These are phyloP conservation scores for Heteromurus nitidus DNA, from an alignment of 2,888 invertebrate genomes.

Conservation along the genomic window DNA sequence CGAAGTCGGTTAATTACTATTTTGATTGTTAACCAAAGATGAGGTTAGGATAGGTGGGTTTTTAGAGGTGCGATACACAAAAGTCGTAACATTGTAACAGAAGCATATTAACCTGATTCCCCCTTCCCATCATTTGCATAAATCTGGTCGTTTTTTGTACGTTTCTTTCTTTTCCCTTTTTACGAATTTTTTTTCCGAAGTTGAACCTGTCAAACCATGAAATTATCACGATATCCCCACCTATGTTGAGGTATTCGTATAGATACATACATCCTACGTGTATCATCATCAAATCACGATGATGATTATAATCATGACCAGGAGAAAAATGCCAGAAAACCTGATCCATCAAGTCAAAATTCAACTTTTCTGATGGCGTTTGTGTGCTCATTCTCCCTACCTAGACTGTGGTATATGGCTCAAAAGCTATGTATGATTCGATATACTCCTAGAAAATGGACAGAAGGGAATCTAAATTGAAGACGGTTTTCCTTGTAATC, in stretches of 20 bases:
- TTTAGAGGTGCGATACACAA: constrained; percentile 7
- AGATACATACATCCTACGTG: too few relatives aligned
- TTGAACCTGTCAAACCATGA: constrained; percentile 27
- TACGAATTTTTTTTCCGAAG: constrained; percentile 22
- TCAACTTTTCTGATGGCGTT: background rate
- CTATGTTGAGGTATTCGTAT: too few relatives aligned
- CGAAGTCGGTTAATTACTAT: background rate
- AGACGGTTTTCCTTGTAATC: background rate
- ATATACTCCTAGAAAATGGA: too few relatives aligned
- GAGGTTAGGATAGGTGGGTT: constrained; percentile 10
- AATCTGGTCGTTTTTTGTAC: background rate
- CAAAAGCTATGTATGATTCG: background rate
- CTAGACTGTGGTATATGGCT: constrained; percentile 31
- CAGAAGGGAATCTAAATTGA: background rate
- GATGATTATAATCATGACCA: constrained; percentile 17
- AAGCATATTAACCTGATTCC: constrained; percentile 41
- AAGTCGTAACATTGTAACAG: constrained; percentile 12
- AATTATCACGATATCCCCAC: constrained; percentile 27
- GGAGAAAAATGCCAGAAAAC: constrained; percentile 39
- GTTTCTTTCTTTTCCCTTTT: background rate
- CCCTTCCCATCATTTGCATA: constrained; percentile 1
- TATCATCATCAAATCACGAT: constrained; percentile 32
- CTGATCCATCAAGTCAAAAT: constrained; percentile 33
- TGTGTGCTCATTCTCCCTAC: too few relatives aligned
- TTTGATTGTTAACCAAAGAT: background rate